Base-by-base conservation (phyloP, 1,140 invertebrate genomes). In the Zaprionus vittiger region DNA sequence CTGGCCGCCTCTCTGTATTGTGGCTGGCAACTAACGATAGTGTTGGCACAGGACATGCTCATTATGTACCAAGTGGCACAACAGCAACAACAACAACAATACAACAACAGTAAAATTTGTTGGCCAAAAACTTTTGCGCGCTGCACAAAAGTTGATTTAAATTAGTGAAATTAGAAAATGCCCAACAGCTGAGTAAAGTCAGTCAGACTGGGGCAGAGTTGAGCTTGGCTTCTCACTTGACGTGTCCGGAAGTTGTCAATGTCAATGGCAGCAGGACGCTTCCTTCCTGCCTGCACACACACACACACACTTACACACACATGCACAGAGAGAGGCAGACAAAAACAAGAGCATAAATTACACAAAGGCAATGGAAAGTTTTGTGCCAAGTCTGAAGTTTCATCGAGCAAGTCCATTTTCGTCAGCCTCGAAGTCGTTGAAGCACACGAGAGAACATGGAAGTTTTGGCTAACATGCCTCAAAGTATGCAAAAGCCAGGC, bases 331-430 rank as follows among this genome's bases (percentile, higher is more conserved):
- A 47, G 41, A 47, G 41, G 7, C 41, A 47, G 41, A 47, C 52
- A 79, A 84, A 79, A 90, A 77, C 85, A 89, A 84, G 75, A 64
- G 85, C 84, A 89, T 90, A 89, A 89, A 90, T 90, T 84, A 79
- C 77, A 84, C 84, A 84, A 81, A 84, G 82, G 41, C 78, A 66
- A 49, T 59, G 67, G 20, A 62, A 75, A 79, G 69, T 80, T 73
- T 62, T 61, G 44, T 76, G 26, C 62, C 38, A 62, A 72, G 56
- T 71, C 78, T 70, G 20, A 84, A 84, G 77, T 84, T 83, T 77
- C 72, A 77, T 70, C 77, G 67, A 52, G 47, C 70, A 74, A 87
- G 84, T 81, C 80, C 68, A 83, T 83, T 89, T 89, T 83, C 67
- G 61, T 74, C 84, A 81, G 77, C 77, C 77, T 83, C 78, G 77